A percentile compares a stretch with the other conserved stretches of the same genome.
Evolutionary conservation across 2,113 vertebrate genomes (phyloP).

Genomic region (Ceyx margarethae): DNA sequence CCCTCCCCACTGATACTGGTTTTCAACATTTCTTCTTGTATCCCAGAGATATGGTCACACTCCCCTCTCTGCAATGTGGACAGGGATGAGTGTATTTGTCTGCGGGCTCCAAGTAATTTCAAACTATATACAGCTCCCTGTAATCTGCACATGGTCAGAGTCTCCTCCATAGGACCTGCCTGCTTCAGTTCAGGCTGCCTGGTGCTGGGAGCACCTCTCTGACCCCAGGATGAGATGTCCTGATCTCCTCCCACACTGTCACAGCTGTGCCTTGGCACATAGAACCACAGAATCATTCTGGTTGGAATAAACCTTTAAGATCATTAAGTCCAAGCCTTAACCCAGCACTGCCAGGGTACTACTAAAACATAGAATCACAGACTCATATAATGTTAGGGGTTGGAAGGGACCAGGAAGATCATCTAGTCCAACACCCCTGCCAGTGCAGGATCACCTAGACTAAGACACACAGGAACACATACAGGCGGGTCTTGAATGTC

Average conservation of each 20-base stretch:
- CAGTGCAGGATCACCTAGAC: too few species aligned
- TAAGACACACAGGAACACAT: too few species aligned
- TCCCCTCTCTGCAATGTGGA: rapidly evolving
- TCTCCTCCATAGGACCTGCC: rapidly evolving
- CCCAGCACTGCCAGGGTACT: not conserved
- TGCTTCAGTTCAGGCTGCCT: not conserved
- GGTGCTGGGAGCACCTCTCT: not conserved
- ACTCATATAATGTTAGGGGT: too few species aligned
- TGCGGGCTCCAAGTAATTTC: too few species aligned
- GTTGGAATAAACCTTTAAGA: not conserved
- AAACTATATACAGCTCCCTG: not conserved
- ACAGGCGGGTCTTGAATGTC: too few species aligned
- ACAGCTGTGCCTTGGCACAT: not conserved
- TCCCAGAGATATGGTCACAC: not conserved
- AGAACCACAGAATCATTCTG: not conserved
- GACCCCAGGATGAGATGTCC: rapidly evolving
- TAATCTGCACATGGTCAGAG: not conserved
- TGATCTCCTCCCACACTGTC: not conserved
- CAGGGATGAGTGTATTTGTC: rapidly evolving
- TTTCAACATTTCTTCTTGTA: not conserved
- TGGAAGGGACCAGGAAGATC: too few species aligned
- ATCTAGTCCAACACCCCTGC: too few species aligned
- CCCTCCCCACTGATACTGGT: not conserved
- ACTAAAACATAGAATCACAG: too few species aligned
- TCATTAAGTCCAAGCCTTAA: not conserved